Percentiles rank a stretch among this genome's conserved stretches.
phyloP scores from a whole-genome alignment of 2,797 vertebrate genomes.

The Channallabes apus region DNA sequence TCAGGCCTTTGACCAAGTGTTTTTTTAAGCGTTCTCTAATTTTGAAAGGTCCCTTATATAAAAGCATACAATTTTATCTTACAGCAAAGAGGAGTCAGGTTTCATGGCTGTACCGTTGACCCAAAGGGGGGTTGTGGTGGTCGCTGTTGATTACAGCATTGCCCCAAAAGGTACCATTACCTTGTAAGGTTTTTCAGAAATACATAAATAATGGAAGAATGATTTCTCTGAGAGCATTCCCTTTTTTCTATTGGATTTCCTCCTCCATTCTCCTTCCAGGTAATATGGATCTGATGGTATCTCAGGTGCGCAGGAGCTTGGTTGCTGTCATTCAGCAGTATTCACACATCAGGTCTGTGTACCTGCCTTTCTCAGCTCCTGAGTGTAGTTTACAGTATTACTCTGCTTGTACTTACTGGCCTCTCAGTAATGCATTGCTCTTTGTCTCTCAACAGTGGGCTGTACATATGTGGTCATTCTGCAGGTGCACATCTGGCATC shows the following conservation, averaged over 20 bases:
- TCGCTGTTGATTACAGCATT: constrained; percentile 80
- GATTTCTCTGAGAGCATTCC: neutral
- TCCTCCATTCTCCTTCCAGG: constrained; percentile 67
- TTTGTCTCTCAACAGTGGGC: constrained; percentile 70
- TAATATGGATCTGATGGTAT: constrained; percentile 87
- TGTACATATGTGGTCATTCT: constrained; percentile 93
- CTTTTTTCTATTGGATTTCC: neutral
- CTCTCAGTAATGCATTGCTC: neutral
- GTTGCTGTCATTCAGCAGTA: constrained; percentile 76
- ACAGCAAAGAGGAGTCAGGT: constrained; percentile 88
- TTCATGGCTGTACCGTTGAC: constrained; percentile 82
- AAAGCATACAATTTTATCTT: constrained; percentile 16
- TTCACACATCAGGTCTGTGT: constrained; percentile 72
- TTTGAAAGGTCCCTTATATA: neutral
- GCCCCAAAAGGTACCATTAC: constrained; percentile 83
- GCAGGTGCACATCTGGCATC: constrained; percentile 90
- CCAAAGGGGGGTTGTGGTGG: constrained; percentile 79
- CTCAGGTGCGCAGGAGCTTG: constrained; percentile 83
- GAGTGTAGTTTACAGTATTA: neutral
- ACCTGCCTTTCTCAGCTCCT: neutral
- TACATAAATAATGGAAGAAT: neutral
- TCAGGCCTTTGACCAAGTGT: neutral
- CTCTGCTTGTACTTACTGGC: too few relatives aligned
- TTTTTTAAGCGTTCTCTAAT: neutral
- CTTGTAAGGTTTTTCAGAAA: neutral